Evolutionary conservation across 2,797 vertebrate genomes (phyloP), one percentile per base, ranked within the genome.

Genomic region (Peromyscus nudipes): DNA sequence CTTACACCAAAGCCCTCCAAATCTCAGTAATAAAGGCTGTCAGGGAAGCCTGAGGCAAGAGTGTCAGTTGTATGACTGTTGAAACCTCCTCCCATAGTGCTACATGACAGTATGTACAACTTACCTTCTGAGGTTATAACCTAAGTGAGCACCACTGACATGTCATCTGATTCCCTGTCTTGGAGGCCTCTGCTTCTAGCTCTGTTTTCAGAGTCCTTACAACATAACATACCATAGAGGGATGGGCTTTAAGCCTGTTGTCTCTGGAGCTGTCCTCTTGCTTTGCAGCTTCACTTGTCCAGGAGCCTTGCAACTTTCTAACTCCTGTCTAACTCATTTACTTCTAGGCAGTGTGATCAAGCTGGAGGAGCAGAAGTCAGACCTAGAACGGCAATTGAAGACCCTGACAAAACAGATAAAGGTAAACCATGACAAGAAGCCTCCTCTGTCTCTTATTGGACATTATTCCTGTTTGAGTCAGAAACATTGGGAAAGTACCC

Each of bases 311-410:
- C 0, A 6, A 5, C n/a, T 92, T 96, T 49, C 82, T 80, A 62
- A 9, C 46, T 1, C 31, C 55, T 43, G 1, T 89, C 57, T 84
- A 37, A 76, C 87, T 46, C 62, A 4, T 94, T 96, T 90, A 19
- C n/a, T 97, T 91, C 17, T 97, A 99, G 99, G 98, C 99, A 99
- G 99, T 75, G 99, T 99, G 82, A 99, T 99, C 98, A 99, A 99
- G 97, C 97, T 99, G 97, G 99, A 99, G 97, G 99, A 99, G 77
- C 99, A 99, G 97, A 99, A 99, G 86, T 97, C 97, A 93, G 99
- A 99, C 77, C 96, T 99, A 95, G 99, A 99, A 97, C 99, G 99
- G 97, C 99, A 99, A 76, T 98, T 99, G 73, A 99, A 99, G 98
- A 97, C 98, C 83, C 97, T 99, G 79, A 99, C 96, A 29, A 99